Evolutionary conservation across 2,797 vertebrate genomes (phyloP).

Genomic region (Manis javanica): DNA sequence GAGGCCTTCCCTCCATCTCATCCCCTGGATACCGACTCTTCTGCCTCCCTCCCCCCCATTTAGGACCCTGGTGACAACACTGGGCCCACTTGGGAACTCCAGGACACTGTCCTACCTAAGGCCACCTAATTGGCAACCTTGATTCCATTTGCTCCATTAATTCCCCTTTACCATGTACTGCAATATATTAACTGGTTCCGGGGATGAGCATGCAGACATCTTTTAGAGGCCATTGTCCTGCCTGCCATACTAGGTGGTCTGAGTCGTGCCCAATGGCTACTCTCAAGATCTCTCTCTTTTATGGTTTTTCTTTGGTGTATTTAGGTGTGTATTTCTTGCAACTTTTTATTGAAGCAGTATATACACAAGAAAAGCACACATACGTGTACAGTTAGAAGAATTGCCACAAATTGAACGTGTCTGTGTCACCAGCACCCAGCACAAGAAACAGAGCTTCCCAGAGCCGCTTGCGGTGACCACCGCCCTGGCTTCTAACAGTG

Average conservation of each 20-base stretch:
- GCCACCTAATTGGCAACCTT: neutral
- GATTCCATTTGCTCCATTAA: neutral
- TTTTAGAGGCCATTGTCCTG: neutral
- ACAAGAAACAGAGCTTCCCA: neutral
- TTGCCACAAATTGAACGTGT: neutral
- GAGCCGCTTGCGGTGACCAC: neutral
- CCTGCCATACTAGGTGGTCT: neutral
- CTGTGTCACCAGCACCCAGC: neutral
- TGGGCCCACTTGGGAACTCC: neutral
- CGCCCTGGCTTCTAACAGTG: neutral
- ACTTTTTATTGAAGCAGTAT: neutral
- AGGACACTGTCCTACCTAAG: neutral
- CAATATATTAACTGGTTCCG: neutral
- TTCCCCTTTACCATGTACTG: neutral
- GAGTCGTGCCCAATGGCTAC: neutral
- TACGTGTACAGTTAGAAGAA: neutral
- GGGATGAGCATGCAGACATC: neutral
- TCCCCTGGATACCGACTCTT: neutral
- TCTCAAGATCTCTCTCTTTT: neutral
- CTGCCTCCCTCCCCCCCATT: neutral
- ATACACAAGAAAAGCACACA: neutral
- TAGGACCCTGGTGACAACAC: neutral
- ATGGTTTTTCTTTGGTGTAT: neutral
- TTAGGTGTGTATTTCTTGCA: neutral
- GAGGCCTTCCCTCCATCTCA: accelerated